Evolutionary conservation across 2,888 invertebrate species (phyloP), one percentile per base, ranked within the genome.

Genomic region (Coecobrya sp.): DNA sequence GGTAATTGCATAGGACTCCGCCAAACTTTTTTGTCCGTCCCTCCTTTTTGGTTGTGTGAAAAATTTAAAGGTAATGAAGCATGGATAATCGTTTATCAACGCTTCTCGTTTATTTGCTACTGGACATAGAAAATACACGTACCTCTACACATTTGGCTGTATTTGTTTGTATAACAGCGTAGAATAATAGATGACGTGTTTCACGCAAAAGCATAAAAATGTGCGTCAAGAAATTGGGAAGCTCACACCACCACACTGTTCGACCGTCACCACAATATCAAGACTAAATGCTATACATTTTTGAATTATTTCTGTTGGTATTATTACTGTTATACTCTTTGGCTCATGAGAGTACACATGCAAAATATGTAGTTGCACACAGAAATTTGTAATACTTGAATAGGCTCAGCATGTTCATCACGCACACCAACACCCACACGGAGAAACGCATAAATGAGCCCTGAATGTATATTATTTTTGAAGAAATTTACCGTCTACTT

Each of bases 61-160:
- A 93, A 93, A 89, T 92, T 85, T 86, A 85, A 65, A 95, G 93
- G 94, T 95, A 94, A 93, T 94, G 94, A 95, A 93, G 92, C 94
- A 93, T 94, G 92, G 93, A 94, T 93, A 95, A 95, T 94, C 94
- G 93, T 92, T 95, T 95, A 94, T 94, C 94, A 92, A 88, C 94
- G 94, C 93, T 93, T 94, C 89, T 76, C 85, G 89, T 79, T 92
- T 85, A 82, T 76, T 85, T 73, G 92, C 94, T 91, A 94, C 94
- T 93, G 94, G 94, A 94, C 94, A 92, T 76, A 88, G 27, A 85
- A 55, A 73, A 65, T 30, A 70, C 22, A 25, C 65, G 25, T 45
- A 42, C 73, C 19, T 13, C 7, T 3, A n/a, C 19, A 42, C 68
- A 16, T 16, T n/a, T 59, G 68, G 1, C 3, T 68, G 45, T 19